Conservation (phyloP, 2,888 invertebrate genomes). For the Ellobium chinense region DNA sequence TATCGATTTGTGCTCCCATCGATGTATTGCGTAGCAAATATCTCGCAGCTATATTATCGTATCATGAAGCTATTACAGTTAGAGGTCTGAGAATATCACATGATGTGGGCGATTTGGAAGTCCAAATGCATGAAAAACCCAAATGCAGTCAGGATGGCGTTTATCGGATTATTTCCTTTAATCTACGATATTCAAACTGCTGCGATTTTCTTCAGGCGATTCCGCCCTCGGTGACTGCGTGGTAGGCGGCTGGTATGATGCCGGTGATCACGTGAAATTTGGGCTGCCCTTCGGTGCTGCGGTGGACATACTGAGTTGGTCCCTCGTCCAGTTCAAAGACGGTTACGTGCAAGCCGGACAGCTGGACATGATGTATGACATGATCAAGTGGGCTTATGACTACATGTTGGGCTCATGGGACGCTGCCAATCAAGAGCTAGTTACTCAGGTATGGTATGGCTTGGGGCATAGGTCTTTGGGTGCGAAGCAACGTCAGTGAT, state of each 20-base stretch:
- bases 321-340: conserved; percentile 57
- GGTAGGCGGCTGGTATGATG: conserved; percentile 46
- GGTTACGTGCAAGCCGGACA: conserved; percentile 57
- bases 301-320: conserved; percentile 55
- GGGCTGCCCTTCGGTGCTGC: conserved; percentile 59
- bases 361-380: conserved; percentile 60
- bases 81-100: too few species aligned
- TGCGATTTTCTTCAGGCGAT: conserved; percentile 20
- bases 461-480: too few species aligned
- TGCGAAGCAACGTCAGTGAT: too few species aligned
- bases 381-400: conserved; percentile 82
- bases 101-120: too few species aligned
- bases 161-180: too few species aligned
- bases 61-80: too few species aligned
- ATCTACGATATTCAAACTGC: too few species aligned
- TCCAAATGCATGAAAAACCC: too few species aligned
- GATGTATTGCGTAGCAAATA: too few species aligned
- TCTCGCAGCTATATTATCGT: too few species aligned
- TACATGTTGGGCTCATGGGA: conserved; percentile 81
- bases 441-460: conserved; percentile 41
- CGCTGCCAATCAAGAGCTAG: conserved; percentile 30
- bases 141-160: too few species aligned
- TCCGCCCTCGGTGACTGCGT: conserved; percentile 38
- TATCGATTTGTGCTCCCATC: too few species aligned
- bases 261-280: conserved; percentile 63